Base-by-base conservation (phyloP, 2,113 vertebrate genomes). In the Callithrix jacchus region DNA sequence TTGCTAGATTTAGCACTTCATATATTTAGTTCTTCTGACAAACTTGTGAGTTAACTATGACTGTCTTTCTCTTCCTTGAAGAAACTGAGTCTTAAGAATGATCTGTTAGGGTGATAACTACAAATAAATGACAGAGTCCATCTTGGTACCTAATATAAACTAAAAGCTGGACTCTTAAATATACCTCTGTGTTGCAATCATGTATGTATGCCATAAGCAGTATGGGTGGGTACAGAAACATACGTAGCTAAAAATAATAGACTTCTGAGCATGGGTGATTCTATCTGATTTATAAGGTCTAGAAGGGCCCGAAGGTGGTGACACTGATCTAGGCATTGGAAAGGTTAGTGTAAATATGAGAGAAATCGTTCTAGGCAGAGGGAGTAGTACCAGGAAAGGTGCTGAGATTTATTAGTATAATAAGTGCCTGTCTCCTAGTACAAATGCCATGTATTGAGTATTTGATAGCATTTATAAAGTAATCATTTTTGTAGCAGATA, bases 381-480 rank as follows among this genome's bases (percentile, higher is more conserved):
- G 40, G 4, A 64, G 2, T 10, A 52, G 18, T 35, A 27, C 21
- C 42, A 76, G n/a, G 14, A 70, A 89, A n/a, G 17, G 8, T 45
- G 17, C 37, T 1, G 20, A 47, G 21, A 66, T 87, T 61, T 54
- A 47, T 17, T 91, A n/a, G 11, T 11, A 3, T 40, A 45, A 21
- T 90, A 54, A 71, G 13, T 84, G 8, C 47, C 7, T 70, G 0
- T 89, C 76, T 91, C 18, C 1, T 13, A 13, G 20, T 89, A 42
- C 68, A 12, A 73, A 66, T 80, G 35, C 18, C 91, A 3, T 54
- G 1, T 85, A 30, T 45, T 92, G 32, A 90, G 11, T 64, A 45
- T 97, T 91, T 95, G 73, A 45, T 45, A 83, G 27, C 11, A 16
- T 20, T 81, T 93, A n/a, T 79, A 54, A 96, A 95, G 45, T 79